These are phyloP conservation scores for Nymphicus hollandicus DNA, from an alignment of 2,113 vertebrate genomes.

Conservation along the genomic window DNA sequence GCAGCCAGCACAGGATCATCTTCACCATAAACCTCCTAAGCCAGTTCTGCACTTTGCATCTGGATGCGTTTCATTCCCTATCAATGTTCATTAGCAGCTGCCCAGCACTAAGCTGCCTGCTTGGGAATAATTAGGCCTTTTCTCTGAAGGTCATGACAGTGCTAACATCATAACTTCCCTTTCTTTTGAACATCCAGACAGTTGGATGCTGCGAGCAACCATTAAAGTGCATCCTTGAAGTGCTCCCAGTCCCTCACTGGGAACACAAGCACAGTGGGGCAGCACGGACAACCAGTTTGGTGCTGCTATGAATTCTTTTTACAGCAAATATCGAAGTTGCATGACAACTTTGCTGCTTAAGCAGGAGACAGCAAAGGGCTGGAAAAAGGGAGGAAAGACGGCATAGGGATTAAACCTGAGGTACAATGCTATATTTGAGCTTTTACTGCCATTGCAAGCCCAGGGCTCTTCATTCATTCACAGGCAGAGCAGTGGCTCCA, in stretches of 20 bases:
- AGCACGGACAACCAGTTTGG: rapidly evolving
- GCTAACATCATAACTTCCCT: background rate
- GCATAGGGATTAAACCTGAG: background rate
- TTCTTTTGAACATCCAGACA: background rate
- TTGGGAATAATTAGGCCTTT: constrained; percentile 38
- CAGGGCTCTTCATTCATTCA: background rate
- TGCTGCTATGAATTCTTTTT: background rate
- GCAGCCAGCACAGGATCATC: background rate
- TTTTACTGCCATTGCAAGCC: background rate
- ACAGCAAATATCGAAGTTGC: background rate
- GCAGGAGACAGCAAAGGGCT: background rate
- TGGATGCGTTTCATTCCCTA: background rate
- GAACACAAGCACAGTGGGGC: background rate
- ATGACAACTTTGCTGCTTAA: background rate
- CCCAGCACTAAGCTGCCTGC: constrained; percentile 19
- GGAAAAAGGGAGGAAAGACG: background rate
- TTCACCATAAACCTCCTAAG: background rate
- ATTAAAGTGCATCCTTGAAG: background rate
- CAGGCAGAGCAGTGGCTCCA: background rate
- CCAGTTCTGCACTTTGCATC: constrained; percentile 21
- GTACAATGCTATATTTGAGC: background rate
- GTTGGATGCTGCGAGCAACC: background rate
- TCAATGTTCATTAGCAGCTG: constrained; percentile 47
- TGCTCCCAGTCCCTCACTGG: background rate
- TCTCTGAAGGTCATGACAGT: constrained; percentile 20